These are phyloP conservation scores for Heloderma charlesbogerti DNA, from an alignment of 2,113 vertebrate species.

Conservation along the genomic window DNA sequence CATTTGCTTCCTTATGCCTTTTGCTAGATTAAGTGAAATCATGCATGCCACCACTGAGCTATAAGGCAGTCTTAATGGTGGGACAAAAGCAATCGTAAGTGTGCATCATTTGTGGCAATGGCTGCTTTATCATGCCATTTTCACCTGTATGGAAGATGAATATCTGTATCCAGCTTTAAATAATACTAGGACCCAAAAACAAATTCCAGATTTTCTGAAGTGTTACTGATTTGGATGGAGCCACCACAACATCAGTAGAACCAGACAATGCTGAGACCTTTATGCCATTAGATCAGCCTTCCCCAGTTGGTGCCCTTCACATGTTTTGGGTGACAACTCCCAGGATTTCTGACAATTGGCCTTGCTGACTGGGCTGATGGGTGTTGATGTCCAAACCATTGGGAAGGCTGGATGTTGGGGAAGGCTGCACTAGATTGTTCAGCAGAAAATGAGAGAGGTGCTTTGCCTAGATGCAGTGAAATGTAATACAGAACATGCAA, in stretches of 20 bases:
- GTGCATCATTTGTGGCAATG: not conserved
- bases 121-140: not conserved
- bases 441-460: not conserved
- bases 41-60: not conserved
- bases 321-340: not conserved
- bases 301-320: not conserved
- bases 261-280: not conserved
- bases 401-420: not conserved
- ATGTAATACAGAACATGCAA: not conserved
- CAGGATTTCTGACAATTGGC: not conserved
- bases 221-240: not conserved
- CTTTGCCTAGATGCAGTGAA: not conserved
- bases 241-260: not conserved
- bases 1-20: not conserved
- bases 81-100: not conserved
- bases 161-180: not conserved
- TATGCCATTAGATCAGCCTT: not conserved
- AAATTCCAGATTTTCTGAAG: not conserved
- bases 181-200: not conserved
- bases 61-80: not conserved
- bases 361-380: not conserved
- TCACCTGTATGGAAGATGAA: not conserved
- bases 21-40: not conserved
- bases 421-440: not conserved
- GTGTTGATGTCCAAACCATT: not conserved